A percentile compares a stretch with the other conserved stretches of the same genome.
Conservation (phyloP, 2,888 invertebrate species). For the Harpalus rubripes region DNA sequence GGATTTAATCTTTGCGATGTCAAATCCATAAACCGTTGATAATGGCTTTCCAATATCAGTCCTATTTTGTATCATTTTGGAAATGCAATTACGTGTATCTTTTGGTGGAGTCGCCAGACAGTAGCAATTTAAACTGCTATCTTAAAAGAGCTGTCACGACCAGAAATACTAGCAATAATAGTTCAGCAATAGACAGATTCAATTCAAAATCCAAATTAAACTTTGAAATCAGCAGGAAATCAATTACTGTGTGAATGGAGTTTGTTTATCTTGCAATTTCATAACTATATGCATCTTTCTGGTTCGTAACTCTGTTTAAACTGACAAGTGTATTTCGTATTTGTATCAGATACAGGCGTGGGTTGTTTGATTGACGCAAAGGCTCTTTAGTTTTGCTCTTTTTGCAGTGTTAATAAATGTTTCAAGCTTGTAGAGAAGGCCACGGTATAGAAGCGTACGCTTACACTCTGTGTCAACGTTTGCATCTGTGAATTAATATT, state of each 20-base stretch:
- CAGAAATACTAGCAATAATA: constrained; percentile 3
- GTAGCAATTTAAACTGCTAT: constrained; percentile 4
- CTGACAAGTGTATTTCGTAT: not conserved
- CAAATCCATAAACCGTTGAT: not conserved
- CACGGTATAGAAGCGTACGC: not conserved
- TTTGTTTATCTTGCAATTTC: not conserved
- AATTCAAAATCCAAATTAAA: not conserved
- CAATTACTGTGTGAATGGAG: not conserved
- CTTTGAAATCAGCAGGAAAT: not conserved
- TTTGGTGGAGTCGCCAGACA: not conserved
- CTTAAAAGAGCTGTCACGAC: not conserved
- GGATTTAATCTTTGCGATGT: no score
- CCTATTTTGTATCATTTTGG: not conserved
- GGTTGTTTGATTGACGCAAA: not conserved
- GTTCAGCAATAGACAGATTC: not conserved
- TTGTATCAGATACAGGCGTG: not conserved
- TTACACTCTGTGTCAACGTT: not conserved
- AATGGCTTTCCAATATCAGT: not conserved
- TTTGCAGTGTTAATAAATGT: not conserved
- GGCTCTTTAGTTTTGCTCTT: not conserved
- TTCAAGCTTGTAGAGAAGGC: not conserved
- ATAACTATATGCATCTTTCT: not conserved
- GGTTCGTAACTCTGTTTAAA: no score
- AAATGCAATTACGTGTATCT: not conserved
- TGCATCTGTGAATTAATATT: not conserved